Base-by-base conservation (phyloP, 1,140 invertebrate species). In the Tigriopus japonicus region DNA sequence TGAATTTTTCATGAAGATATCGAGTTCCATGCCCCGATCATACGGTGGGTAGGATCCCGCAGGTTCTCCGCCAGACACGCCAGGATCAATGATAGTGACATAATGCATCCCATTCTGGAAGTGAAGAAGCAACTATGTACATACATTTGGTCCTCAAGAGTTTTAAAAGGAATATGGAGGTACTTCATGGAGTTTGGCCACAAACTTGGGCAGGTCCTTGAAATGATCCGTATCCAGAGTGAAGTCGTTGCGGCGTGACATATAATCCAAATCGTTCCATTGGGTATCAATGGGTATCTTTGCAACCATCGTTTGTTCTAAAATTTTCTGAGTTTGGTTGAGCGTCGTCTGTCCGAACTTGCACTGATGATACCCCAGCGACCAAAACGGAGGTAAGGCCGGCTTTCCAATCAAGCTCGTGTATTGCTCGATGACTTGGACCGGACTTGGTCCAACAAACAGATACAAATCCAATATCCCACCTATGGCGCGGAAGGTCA, bases 191-290 rank as follows among this genome's bases (percentile, higher is more conserved):
- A 93, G 65, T 52, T 81, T 71, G 19, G 83, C 68, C 0, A 90
- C 79, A 67, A 88, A 91, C 43, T 80, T 68, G 1, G 83, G 80
- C 15, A 91, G 71, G 35, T 77, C 80, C 52, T 74, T 74, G 67
- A 81, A 91, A 14, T 77, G 80, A 0, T 72, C 67, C 17, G 73
- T 69, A 68, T 88, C 80, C 63, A 83, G 80, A 0, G 87, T 91
- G 68, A 94, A 94, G 72, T 89, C 87, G n/a, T 64, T 15, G 23
- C 19, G 21, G 19, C 80, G 77, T n/a, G 83, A 73, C 88, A 93
- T 93, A 68, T 93, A 92, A 72, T 94, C 89, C 63, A 93, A 80
- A 72, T 92, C 87, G 66, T 87, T 87, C 84, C 86, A 91, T 71
- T 90, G 86, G 5, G 77, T 75, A 71, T 79, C 77, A 74, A 61